Base-by-base conservation (phyloP, 2,797 vertebrate species). In the Hafferia zeledoni region DNA sequence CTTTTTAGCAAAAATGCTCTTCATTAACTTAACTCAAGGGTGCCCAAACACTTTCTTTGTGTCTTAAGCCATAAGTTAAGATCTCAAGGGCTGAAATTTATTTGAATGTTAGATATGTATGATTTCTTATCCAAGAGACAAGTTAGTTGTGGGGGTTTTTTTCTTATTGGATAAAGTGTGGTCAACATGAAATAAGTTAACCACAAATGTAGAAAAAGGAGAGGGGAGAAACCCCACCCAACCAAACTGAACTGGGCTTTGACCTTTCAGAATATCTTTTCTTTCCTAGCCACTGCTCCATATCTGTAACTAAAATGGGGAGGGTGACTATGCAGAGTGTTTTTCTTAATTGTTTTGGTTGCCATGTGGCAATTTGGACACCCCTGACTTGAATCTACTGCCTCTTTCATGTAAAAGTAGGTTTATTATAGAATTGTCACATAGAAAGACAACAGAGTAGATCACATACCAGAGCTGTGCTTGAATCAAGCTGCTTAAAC, bases 401-500 rank as follows among this genome's bases (percentile, higher is more conserved):
- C 52, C 89, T 93, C 17, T 84, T 90, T 76, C 27, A 76, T 91
- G 89, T 84, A 70, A 91, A 95, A 95, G 76, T 95, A 95, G 65
- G 72, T 96, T 93, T 95, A 87, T 89, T 89, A 76, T 71, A 65
- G 72, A 96, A 59, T 47, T 67, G 83, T 84, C 91, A 83, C 71
- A 74, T 87, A 90, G 77, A 92, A 92, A 75, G 94, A 93, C 76
- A 77, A 83, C 87, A 84, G 86, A 97, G 76, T 95, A 95, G 96
- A 96, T 95, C 92, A 82, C 92, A 83, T 97, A 95, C 93, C 96
- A 97, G 94, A 96, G 95, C 94, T 97, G 90, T 94, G 96, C 90
- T 97, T 97, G 95, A 96, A 95, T 97, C 94, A 95, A 91, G 96
- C 95, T 97, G 93, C 95, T 96, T 97, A 95, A 97, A 97, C 83